Base-by-base conservation (phyloP, 2,888 invertebrate genomes). In the Pterostichus madidus region DNA sequence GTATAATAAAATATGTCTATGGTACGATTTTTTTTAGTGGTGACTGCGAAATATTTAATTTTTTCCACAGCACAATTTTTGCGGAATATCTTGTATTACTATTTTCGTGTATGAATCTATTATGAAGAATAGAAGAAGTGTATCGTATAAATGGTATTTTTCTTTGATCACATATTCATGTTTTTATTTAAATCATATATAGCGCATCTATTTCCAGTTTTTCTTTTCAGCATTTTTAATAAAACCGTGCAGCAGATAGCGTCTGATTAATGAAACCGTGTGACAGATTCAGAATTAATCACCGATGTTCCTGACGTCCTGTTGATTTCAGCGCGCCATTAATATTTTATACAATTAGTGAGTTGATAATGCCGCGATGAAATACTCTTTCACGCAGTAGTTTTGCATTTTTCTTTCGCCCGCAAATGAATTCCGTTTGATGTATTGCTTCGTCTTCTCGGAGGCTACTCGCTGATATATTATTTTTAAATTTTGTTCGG, bases 331-430 rank as follows among this genome's bases (percentile, higher is more conserved):
- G 79, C 79, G 44, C 46, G 64, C 49, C 79, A 79, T 79, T 79
- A 79, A 79, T 79, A 79, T 79, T 79, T 79, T 79, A 79, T 79
- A 61, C 77, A 77, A 77, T 77, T 77, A 77, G 31, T 15, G 52
- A 53, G 56, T 77, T 77, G 77, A 77, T 77, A 77, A 77, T 77
- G 52, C 35, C 11, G 35, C 32, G 56, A 39, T 77, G 53, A 44
- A 68, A 68, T 53, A 68, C 68, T 68, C 68, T 68, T 68, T 68
- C 44, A 68, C 15, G n/a, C 44, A 32, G 32, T 68, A 68, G 44
- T 68, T 68, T 68, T 68, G 44, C 68, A 68, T 35, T 68, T 68
- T 68, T 68, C 35, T 44, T 68, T 59, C 24, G 10, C 17, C 59
- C 24, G 31, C 59, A 59, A 59, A 59, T 59, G 59, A 24, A 59